phyloP scores from a whole-genome alignment of 2,797 vertebrate species.

The Vespertilio murinus region DNA sequence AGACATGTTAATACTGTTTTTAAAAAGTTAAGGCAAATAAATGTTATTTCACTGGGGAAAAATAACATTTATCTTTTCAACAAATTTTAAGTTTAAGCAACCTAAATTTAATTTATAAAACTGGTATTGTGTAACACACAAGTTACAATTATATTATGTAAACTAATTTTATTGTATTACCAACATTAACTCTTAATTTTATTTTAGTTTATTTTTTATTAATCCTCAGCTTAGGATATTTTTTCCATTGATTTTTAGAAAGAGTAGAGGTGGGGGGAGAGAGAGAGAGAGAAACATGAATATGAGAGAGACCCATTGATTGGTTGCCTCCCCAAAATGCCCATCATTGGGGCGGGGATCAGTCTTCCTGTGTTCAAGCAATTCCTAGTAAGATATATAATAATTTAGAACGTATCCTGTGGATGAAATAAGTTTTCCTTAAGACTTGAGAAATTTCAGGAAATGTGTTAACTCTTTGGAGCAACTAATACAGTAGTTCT shows the following conservation, averaged over 20 bases:
- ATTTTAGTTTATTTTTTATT: not conserved
- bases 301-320: no score
- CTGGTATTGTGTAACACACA: not conserved
- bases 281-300: no score
- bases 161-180: slow-evolving; percentile 10
- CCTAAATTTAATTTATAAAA: not conserved
- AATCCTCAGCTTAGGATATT: no score
- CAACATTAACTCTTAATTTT: slow-evolving; percentile 2
- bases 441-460: not conserved
- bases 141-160: not conserved
- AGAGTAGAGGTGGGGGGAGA: no score
- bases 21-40: slow-evolving; percentile 22
- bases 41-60: not conserved
- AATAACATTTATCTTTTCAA: not conserved
- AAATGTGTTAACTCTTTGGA: not conserved
- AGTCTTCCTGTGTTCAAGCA: not conserved
- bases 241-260: no score
- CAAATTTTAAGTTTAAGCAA: not conserved
- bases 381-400: not conserved
- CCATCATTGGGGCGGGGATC: no score
- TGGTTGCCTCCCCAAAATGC: no score
- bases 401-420: not conserved
- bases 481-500: not conserved
- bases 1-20: not conserved
- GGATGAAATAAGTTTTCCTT: not conserved